Evolutionary conservation across 2,797 vertebrate species (phyloP).

Genomic region (Sphenodon punctatus): DNA sequence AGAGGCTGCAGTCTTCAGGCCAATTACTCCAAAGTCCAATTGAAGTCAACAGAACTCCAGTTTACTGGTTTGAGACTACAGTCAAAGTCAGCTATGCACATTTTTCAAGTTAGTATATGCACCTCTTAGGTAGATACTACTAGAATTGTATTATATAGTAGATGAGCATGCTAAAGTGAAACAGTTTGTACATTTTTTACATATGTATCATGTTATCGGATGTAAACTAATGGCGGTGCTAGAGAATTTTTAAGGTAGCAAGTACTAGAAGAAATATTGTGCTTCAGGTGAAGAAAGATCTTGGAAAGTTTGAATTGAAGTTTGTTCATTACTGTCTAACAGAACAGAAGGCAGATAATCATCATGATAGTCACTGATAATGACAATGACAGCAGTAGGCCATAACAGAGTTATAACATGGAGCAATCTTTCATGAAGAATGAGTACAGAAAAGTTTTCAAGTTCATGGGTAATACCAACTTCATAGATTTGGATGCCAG

Average conservation of each 20-base stretch:
- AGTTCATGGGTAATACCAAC: slow-evolving; percentile 24
- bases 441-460: slow-evolving; percentile 30
- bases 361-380: neutral
- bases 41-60: too few species aligned
- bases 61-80: too few species aligned
- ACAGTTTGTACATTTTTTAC: too few species aligned
- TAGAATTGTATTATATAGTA: too few species aligned
- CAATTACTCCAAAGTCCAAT: too few species aligned
- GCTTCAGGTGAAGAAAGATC: neutral
- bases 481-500: slow-evolving; percentile 33
- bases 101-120: too few species aligned
- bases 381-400: neutral
- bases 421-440: slow-evolving; percentile 35
- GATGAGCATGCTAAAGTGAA: too few species aligned
- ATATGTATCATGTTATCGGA: too few species aligned
- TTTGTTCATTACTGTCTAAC: neutral
- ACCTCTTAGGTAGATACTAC: too few species aligned
- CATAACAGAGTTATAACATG: neutral
- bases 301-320: neutral
- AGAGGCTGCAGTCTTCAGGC: too few species aligned
- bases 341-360: slow-evolving; percentile 16
- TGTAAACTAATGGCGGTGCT: too few species aligned
- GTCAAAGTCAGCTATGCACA: too few species aligned
- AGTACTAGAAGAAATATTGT: neutral
- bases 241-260: neutral